These are phyloP conservation scores for Lipophrys pholis DNA, from an alignment of 2,113 vertebrate genomes.

Conservation along the genomic window DNA sequence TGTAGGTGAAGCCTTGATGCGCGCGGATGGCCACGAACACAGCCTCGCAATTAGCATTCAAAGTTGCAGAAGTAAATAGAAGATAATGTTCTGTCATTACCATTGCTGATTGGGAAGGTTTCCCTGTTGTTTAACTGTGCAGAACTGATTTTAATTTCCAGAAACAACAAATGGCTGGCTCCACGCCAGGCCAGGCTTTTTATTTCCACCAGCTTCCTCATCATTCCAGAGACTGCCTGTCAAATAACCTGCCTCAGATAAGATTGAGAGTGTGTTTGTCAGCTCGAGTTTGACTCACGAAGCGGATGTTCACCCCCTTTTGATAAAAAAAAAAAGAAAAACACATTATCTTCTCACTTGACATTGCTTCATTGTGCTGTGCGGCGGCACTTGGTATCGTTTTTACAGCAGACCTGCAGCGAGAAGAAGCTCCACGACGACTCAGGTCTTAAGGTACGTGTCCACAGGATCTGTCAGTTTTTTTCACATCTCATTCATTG, in stretches of 20 bases:
- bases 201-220: constrained; percentile 11
- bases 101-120: constrained; percentile 38
- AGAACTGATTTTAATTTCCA: constrained; percentile 62
- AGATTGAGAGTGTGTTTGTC: constrained; percentile 43
- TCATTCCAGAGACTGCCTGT: constrained; percentile 24
- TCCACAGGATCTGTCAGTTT: too few species aligned
- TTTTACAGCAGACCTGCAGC: constrained; percentile 71
- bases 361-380: constrained; percentile 61
- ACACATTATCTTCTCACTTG: constrained; percentile 66
- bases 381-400: constrained; percentile 51
- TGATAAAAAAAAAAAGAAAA: not conserved
- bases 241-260: constrained; percentile 35
- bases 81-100: constrained; percentile 36
- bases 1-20: constrained; percentile 5
- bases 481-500: constrained; percentile 15
- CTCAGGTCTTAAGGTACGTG: constrained; percentile 27
- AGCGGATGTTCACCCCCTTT: constrained; percentile 37
- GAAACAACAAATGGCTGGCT: constrained; percentile 56
- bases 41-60: constrained; percentile 21
- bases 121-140: constrained; percentile 48
- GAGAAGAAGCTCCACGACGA: constrained; percentile 43
- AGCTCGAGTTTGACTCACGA: constrained; percentile 38
- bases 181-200: constrained; percentile 29
- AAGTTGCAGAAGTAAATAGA: constrained; percentile 44
- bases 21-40: constrained; percentile 7